phyloP scores from a whole-genome alignment of 2,888 invertebrate species.

The Ornithoptera alexandrae region DNA sequence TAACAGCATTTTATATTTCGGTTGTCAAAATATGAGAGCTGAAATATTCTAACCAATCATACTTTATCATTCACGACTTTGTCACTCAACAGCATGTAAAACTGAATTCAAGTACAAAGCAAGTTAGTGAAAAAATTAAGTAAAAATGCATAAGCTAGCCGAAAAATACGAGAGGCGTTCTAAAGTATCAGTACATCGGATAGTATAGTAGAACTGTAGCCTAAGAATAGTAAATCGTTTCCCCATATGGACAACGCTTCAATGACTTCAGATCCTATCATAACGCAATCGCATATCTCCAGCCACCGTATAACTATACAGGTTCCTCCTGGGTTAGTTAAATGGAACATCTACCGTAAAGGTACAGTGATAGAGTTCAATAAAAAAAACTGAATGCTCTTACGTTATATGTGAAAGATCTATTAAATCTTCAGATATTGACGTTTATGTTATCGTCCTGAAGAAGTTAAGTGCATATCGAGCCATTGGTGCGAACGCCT shows the following conservation, averaged over 20 bases:
- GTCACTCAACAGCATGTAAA: too few species aligned
- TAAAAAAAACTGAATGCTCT: slow-evolving; percentile 32
- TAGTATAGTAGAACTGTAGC: slow-evolving; percentile 37
- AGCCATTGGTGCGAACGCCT: too few species aligned
- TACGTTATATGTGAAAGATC: slow-evolving; percentile 42
- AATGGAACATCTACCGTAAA: slow-evolving; percentile 46
- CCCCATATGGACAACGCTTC: slow-evolving; percentile 61
- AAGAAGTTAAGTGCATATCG: slow-evolving; percentile 71
- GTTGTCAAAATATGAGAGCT: too few species aligned
- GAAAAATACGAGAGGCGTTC: background rate
- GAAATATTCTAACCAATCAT: too few species aligned
- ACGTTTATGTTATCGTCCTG: slow-evolving; percentile 73
- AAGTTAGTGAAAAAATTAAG: background rate
- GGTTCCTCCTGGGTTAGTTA: slow-evolving; percentile 39
- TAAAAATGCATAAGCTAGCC: background rate
- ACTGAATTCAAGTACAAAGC: too few species aligned
- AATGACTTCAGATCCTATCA: slow-evolving; percentile 77
- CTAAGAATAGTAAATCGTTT: slow-evolving; percentile 48
- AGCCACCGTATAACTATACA: slow-evolving; percentile 43
- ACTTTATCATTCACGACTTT: too few species aligned
- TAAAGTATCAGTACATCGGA: slow-evolving; percentile 12
- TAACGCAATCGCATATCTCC: slow-evolving; percentile 75
- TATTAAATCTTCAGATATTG: slow-evolving; percentile 72
- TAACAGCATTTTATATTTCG: too few species aligned
- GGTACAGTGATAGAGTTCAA: slow-evolving; percentile 32